Evolutionary conservation across 2,797 vertebrate species (phyloP).

Genomic region (Sphaeramia orbicularis): DNA sequence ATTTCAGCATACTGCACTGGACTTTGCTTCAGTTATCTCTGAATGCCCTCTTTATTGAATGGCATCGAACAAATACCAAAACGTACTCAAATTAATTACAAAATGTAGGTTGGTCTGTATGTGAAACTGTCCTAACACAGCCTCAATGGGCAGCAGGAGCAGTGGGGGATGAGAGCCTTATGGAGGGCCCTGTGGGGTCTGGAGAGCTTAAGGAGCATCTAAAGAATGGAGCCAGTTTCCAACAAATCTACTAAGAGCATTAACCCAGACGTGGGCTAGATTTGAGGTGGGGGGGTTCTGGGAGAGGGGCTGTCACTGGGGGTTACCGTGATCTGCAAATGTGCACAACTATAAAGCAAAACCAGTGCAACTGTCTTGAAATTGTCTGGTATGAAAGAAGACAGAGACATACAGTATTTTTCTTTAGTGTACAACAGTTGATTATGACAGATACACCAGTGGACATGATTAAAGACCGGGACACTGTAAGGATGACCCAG

Average conservation of each 20-base stretch:
- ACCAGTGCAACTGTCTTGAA: not conserved
- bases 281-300: slow-evolving; percentile 16
- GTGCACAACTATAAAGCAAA: slow-evolving; percentile 7
- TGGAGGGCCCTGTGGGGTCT: not conserved
- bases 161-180: not conserved
- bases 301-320: not conserved
- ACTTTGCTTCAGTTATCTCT: not conserved
- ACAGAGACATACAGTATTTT: not conserved
- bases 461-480: not conserved
- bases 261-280: slow-evolving; percentile 40
- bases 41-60: not conserved
- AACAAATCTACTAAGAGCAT: slow-evolving; percentile 69
- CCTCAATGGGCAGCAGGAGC: too few species aligned
- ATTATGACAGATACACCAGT: not conserved
- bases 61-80: not conserved
- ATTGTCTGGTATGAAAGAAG: too few species aligned
- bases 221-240: slow-evolving; percentile 5
- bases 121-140: not conserved
- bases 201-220: slow-evolving; percentile 21
- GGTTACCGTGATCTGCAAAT: slow-evolving; percentile 21
- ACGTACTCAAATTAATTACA: not conserved
- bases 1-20: not conserved
- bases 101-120: not conserved
- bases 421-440: not conserved
- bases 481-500: not conserved